These are phyloP conservation scores for Cladopsammia gracilis DNA, from an alignment of 64 coral and sea anemone genomes.

Conservation along the genomic window DNA sequence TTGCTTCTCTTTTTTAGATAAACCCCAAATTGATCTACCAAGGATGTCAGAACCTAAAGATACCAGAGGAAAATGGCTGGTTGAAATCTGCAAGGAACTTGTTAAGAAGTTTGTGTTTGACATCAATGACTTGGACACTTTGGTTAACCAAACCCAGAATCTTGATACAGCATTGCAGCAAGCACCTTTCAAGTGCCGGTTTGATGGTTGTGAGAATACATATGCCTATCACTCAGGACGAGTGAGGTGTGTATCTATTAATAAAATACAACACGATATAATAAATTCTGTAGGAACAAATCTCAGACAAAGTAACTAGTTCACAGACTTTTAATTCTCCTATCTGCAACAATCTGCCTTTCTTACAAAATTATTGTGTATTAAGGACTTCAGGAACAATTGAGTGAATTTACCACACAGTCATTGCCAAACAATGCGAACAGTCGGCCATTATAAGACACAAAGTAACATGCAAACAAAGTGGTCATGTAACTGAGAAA, in stretches of 20 bases:
- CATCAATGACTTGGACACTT: neutral
- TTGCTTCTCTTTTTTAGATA: neutral
- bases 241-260: neutral
- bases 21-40: neutral
- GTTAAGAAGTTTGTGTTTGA: neutral
- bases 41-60: neutral
- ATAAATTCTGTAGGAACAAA: no score
- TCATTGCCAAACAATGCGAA: no score
- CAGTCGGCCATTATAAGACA: no score
- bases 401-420: no score
- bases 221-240: slow-evolving; percentile 1
- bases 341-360: no score
- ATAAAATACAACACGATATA: no score
- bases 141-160: neutral
- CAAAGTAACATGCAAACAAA: no score
- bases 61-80: neutral
- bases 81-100: neutral
- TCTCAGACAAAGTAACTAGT: no score
- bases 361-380: no score
- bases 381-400: no score
- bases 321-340: no score
- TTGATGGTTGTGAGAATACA: slow-evolving; percentile 12
- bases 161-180: slow-evolving; percentile 3
- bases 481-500: no score
- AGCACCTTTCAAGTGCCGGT: slow-evolving; percentile 1